Conservation (phyloP, 2,888 invertebrate genomes). For the Drepana falcataria region DNA sequence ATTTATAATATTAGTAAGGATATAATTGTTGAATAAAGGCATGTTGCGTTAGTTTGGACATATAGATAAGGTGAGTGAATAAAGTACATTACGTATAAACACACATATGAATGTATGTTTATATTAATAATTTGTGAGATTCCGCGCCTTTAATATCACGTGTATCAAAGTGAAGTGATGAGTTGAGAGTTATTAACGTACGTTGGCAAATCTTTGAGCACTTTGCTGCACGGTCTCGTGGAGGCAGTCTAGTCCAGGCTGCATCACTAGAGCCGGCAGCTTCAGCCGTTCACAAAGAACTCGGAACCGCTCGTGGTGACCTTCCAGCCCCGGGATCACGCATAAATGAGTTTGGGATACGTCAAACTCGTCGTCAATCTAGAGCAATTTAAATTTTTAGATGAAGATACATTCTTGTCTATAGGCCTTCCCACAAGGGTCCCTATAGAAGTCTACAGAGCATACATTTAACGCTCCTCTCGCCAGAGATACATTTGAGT, state of each 20-base stretch:
- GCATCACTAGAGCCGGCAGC: slow-evolving; percentile 35
- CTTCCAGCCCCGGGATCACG: slow-evolving; percentile 46
- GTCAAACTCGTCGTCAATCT: slow-evolving; percentile 34
- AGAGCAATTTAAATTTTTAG: slow-evolving; percentile 1
- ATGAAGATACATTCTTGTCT: background rate
- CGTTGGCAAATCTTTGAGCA: slow-evolving; percentile 38
- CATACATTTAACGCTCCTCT: no score
- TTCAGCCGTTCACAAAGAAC: slow-evolving; percentile 37
- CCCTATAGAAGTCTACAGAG: no score
- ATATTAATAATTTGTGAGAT: no score
- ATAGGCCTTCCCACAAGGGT: no score
- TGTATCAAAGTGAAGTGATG: background rate
- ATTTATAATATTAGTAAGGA: no score
- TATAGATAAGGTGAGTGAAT: no score
- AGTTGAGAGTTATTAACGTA: slow-evolving; percentile 8
- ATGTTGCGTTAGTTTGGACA: no score
- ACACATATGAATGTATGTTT: no score
- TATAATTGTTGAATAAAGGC: no score
- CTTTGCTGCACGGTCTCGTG: slow-evolving; percentile 32
- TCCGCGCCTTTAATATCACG: no score
- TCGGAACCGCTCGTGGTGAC: slow-evolving; percentile 33
- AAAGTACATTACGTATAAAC: no score
- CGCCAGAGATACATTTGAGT: no score
- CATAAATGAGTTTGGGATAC: slow-evolving; percentile 14
- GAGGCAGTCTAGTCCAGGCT: slow-evolving; percentile 34